Base-by-base conservation (phyloP, 2,113 vertebrate species). In the Campylomormyrus numenius region DNA sequence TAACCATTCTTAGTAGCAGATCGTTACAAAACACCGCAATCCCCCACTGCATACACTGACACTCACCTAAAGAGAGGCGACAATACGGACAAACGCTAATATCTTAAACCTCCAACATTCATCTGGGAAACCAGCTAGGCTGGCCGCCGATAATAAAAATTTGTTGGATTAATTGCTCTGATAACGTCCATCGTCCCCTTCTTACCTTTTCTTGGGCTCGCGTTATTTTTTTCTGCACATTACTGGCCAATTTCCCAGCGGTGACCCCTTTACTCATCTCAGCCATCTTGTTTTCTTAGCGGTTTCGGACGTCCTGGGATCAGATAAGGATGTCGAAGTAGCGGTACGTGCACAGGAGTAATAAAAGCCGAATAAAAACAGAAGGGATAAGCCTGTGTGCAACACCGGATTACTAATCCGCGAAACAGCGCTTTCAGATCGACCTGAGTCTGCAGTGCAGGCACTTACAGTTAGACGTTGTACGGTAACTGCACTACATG, bases 141-240 rank as follows among this genome's bases (percentile, higher is more conserved):
- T 39, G 77, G 77, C 6, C 19, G 31, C 35, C 15, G 2, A 39
- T 17, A 46, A 42, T 35, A 83, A 17, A 83, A 83, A 83, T 19
- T 42, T 5, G 35, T 45, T 17, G 77, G 17, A 80, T 35, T 39
- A 80, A 39, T 39, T 27, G 74, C 27, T 17, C 10, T 19, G 13
- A 15, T 15, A 39, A 80, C 74, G 35, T 39, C 11, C 31, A 19
- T 35, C 42, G 77, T 83, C 31, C 53, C 5, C 3, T 56, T 21
- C 94, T 91, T 93, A 99, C 98, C 98, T 99, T 99, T 95, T 99
- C 98, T 93, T 99, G 98, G 11, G 97, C 98, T 15, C 98, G 95
- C 50, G 96, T 98, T 80, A 99, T 96, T 91, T 97, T 97, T 95
- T 99, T 99, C 97, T 99, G 98, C 70, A 99, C 95, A 87, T 97